Percentiles rank a stretch among this genome's conserved stretches.
These are phyloP conservation scores for Leptinotarsa juncta DNA, from an alignment of 2,888 invertebrate genomes.

Conservation along the genomic window DNA sequence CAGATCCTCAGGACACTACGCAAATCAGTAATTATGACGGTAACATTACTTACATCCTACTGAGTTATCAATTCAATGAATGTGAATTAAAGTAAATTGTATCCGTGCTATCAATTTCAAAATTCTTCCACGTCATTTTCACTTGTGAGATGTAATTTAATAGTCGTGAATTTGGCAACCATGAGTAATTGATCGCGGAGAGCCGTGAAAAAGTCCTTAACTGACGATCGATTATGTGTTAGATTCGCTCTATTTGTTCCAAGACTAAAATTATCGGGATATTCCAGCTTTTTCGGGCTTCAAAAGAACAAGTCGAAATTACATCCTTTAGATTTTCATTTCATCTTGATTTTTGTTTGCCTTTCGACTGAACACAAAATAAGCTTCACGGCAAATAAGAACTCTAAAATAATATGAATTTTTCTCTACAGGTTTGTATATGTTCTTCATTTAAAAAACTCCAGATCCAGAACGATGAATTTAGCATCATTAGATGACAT, in stretches of 20 bases:
- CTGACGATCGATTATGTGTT: conserved; percentile 35
- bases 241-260: conserved; percentile 37
- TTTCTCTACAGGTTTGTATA: conserved; percentile 15
- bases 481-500: too few species aligned
- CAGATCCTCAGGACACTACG: too few species aligned
- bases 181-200: conserved; percentile 24
- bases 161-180: conserved; percentile 26
- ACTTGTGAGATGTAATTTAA: conserved; percentile 32
- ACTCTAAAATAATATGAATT: conserved; percentile 17
- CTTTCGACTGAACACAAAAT: conserved; percentile 33
- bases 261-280: conserved; percentile 36
- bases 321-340: conserved; percentile 37
- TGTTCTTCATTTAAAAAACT: background rate
- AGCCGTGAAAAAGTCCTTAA: conserved; percentile 18
- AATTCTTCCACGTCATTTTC: conserved; percentile 24
- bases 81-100: too few species aligned
- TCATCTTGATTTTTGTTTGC: conserved; percentile 36
- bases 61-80: too few species aligned
- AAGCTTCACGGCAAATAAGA: conserved; percentile 31
- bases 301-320: conserved; percentile 38
- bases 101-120: background rate
- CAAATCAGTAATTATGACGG: too few species aligned
- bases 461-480: too few species aligned
- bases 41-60: too few species aligned
- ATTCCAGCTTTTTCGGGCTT: conserved; percentile 33